These are phyloP conservation scores for Ceratotherium simum DNA, from an alignment of 2,113 vertebrate genomes.

Conservation along the genomic window DNA sequence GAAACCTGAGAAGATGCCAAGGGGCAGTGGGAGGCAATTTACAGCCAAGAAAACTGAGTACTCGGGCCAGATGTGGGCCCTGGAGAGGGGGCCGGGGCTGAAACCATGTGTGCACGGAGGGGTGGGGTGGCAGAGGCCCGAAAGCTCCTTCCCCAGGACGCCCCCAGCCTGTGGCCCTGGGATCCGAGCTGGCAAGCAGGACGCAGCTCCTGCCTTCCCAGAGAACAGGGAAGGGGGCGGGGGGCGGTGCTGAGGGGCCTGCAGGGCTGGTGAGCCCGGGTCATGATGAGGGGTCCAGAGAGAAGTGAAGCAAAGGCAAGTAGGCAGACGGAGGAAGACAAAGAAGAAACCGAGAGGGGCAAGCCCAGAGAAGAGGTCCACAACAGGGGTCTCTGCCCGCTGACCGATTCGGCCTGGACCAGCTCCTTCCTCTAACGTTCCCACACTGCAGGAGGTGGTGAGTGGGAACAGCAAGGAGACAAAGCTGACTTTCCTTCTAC, in stretches of 20 bases:
- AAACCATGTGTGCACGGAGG: accelerated
- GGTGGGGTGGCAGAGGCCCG: background rate
- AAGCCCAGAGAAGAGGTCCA: background rate
- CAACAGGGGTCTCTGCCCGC: background rate
- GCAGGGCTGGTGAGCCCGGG: too few species aligned
- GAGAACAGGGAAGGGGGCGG: too few species aligned
- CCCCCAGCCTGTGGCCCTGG: background rate
- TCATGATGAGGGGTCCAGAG: accelerated
- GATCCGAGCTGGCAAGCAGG: background rate
- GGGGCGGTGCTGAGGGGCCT: background rate
- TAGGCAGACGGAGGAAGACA: background rate
- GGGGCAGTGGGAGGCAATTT: conserved; percentile 68
- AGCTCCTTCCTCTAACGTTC: background rate
- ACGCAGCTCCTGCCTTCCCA: background rate
- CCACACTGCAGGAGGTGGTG: background rate
- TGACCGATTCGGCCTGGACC: accelerated
- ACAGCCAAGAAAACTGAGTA: conserved; percentile 71
- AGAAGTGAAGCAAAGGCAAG: background rate
- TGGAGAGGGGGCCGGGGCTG: background rate
- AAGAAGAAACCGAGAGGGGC: background rate
- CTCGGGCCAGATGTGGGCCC: conserved; percentile 69
- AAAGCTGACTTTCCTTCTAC: background rate
- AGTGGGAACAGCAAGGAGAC: background rate
- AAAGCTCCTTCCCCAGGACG: background rate
- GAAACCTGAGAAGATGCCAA: conserved; percentile 76